phyloP scores from a whole-genome alignment of 2,888 invertebrate species.

The Drymonia ruficornis region DNA sequence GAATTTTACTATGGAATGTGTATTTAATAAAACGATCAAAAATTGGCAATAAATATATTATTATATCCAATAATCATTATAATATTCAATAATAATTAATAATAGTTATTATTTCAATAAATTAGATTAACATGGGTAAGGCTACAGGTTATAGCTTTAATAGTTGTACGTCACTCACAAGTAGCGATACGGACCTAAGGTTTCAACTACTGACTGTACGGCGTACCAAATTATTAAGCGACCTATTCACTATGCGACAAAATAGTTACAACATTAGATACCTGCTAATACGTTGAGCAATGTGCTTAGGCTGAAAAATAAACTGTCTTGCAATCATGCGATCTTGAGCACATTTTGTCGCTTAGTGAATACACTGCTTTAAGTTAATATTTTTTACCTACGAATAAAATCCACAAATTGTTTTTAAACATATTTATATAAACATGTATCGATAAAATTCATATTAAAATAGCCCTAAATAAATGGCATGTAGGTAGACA shows the following conservation, averaged over 20 bases:
- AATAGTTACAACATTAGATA: neutral
- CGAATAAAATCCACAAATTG: conserved; percentile 5
- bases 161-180: conserved; percentile 63
- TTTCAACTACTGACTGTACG: conserved; percentile 28
- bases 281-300: neutral
- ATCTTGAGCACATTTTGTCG: neutral
- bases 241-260: conserved; percentile 1
- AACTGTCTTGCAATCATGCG: neutral
- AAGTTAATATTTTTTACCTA: neutral
- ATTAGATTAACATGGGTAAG: conserved; percentile 76
- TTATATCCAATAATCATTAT: conserved; percentile 72
- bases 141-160: conserved; percentile 73
- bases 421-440: neutral
- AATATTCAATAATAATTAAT: conserved; percentile 58
- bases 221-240: conserved; percentile 2
- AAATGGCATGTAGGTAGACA: neutral
- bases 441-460: conserved; percentile 2
- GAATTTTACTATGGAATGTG: too few species aligned
- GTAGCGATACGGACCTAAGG: conserved; percentile 46
- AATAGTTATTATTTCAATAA: conserved; percentile 45
- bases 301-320: neutral
- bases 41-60: conserved; percentile 78
- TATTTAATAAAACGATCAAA: conserved; percentile 22
- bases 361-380: neutral
- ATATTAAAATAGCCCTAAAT: conserved; percentile 5